Base-by-base conservation (phyloP, 2,888 invertebrate species). In the Drosophila mayaguana region DNA sequence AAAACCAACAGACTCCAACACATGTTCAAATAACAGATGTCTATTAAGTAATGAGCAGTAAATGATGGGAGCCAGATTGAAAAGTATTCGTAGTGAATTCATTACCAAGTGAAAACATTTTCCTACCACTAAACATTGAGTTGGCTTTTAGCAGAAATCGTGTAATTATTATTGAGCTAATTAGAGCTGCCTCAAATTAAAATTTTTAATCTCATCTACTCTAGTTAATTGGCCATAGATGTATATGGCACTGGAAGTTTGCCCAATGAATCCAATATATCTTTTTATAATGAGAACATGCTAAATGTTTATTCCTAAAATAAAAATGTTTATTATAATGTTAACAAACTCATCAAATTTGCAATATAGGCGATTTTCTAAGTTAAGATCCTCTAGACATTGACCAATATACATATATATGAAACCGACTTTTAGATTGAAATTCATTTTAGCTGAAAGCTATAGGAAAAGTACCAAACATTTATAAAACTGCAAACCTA, bases 11-110 rank as follows among this genome's bases (percentile, higher is more conserved):
- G 25, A 45, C 36, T 43, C 16, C 11, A 40, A 14, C 57, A 64
- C 51, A 68, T 75, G 50, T 51, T 50, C 28, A 50, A 50, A 45
- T 62, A 65, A 46, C 72, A 64, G 65, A 71, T 76, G 74, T 54
- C 40, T 28, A 14, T 12, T 48, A 43, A 20, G 16, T 46, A 38
- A 50, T 46, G 20, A 59, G 43, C 28, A 40, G 7, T 53, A 11
- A 28, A 34, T 51, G 28, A 32, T 5, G 55, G 36, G 8, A 12
- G 3, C 3, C 4, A 16, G 9, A 56, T 57, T 2, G 22, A n/a
- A 36, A 45, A 45, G n/a, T 14, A 28, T 63, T 36, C 20, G 5
- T 45, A 43, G 38, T 28, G 36, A 55, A 28, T 18, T 18, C 32
- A 32, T 0, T 12, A 8, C 16, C 20, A 38, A 38, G 38, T 38